Evolutionary conservation across 35 echinoderm and acorn worm genomes (phyloP), one percentile per base, ranked within the genome.

Genomic region (Stichopus chloronotus): DNA sequence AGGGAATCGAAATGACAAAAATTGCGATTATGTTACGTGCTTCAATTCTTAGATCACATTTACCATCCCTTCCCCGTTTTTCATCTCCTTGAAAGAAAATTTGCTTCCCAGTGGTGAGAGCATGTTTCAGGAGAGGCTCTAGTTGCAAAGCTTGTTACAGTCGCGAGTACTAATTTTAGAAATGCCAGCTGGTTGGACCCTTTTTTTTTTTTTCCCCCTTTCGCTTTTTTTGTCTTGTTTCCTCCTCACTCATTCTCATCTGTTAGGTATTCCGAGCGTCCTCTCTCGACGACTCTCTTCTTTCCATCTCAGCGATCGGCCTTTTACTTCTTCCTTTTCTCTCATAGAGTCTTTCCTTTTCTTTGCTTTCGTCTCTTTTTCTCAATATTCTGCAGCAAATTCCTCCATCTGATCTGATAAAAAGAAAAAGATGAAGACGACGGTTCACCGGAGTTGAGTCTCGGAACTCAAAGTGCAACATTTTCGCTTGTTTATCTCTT

Each of bases 1-100:
- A 43, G 30, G 30, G 30, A 78, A 25, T 78, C 52, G 19, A 78
- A 78, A 25, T 83, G 80, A 83, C 10, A 20, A 83, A 83, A 83
- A 83, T 83, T 83, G 80, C 80, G 52, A 83, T 83, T 83, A 83
- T 83, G 80, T 83, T 83, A 83, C 80, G 80, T 83, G 80, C 80
- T 83, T 83, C 22, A 83, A 55, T 55, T 53, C 55, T 52, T 43
- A 53, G 22, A 13, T 83, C 55, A 83, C 80, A 83, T 83, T 83
- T 55, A 19, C 61, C 61, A 65, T 65, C 61, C 61, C 61, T 65
- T 14, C 61, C 61, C 19, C 61, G 61, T 65, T 65, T 19, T 65
- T 65, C 11, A 14, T 19, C 61, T 65, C 19, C 30, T 43, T 43
- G 30, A 43, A 43, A 43, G 61, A 65, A 43, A 65, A 65, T 65